These are phyloP conservation scores for Caenorhabditis latens DNA, from an alignment of 1,140 invertebrate genomes.

Conservation along the genomic window DNA sequence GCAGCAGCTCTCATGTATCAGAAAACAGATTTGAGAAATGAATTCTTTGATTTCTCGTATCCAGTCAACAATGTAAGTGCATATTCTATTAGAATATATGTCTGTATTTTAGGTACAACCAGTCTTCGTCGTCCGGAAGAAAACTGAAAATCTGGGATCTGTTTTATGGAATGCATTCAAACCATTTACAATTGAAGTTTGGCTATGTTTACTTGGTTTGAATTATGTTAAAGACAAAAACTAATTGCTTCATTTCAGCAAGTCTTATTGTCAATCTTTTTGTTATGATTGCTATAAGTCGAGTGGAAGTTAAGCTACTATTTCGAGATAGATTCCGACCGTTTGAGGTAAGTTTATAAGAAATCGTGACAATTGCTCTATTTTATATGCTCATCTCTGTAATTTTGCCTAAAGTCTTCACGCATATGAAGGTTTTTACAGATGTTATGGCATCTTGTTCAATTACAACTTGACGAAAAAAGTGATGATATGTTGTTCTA, in stretches of 20 bases:
- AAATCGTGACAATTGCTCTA: neutral
- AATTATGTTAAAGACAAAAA: neutral
- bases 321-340: slow-evolving; percentile 29
- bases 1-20: slow-evolving; percentile 55
- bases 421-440: too few species aligned
- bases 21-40: slow-evolving; percentile 42
- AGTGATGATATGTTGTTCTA: slow-evolving; percentile 58
- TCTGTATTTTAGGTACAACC: slow-evolving; percentile 50
- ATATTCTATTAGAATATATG: neutral
- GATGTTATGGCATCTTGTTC: slow-evolving; percentile 47
- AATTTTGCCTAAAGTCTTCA: too few species aligned
- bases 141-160: slow-evolving; percentile 48
- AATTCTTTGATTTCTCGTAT: slow-evolving; percentile 58
- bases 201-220: slow-evolving; percentile 49
- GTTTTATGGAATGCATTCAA: slow-evolving; percentile 62
- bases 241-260: neutral
- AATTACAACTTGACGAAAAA: slow-evolving; percentile 60
- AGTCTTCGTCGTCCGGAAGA: slow-evolving; percentile 48
- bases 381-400: too few species aligned
- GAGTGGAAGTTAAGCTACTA: neutral
- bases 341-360: neutral
- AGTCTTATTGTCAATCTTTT: slow-evolving; percentile 9
- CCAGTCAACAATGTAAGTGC: slow-evolving; percentile 52
- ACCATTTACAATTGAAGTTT: slow-evolving; percentile 55
- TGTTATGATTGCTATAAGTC: slow-evolving; percentile 31